Evolutionary conservation across 2,797 vertebrate species (phyloP), one percentile per base, ranked within the genome.

Genomic region (Sphenopsis melanotis): DNA sequence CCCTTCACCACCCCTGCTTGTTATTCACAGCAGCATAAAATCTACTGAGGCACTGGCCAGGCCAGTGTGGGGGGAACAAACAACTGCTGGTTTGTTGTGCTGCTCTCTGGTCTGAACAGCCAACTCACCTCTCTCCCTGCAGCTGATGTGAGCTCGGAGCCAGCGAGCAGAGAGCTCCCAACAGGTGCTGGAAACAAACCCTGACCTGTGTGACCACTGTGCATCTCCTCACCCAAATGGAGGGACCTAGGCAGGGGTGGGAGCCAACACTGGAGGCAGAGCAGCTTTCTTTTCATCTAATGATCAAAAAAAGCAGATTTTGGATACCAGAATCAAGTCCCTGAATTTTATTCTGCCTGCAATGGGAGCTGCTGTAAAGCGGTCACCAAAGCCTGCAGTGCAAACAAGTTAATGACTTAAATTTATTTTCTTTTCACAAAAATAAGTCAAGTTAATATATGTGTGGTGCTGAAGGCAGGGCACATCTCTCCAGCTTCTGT

Each of bases 11-110:
- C 34, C 69, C 49, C 90, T 53, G 88, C 77, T 66, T 61, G 36
- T 68, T 92, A 89, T 61, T 93, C 83, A 86, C 65, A 75, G 29
- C 57, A 41, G 65, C 72, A 74, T 6, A 83, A 90, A 78, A 83
- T 83, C 90, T n/a, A 42, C 13, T 6, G 85, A 93, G 74, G 88
- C 2, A 0, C 82, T 1, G 2, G 29, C 69, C 44, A 15, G 14
- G 3, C 24, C 1, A 0, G 36, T 10, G 1, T 3, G 8, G 1
- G 1, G 52, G 64, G 87, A 89, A 94, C 50, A 83, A 81, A 68
- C 44, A 71, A 24, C 2, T 52, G 50, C 50, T 30, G 50, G 50
- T 52, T 52, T 52, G 50, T 30, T 52, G 3, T 2, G 24, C 11
- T 77, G 74, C 55, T 74, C 60, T 70, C 60, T 1, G 7, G 7